These are phyloP conservation scores for Mustela erminea DNA, from an alignment of 2,797 vertebrate species.

Conservation along the genomic window DNA sequence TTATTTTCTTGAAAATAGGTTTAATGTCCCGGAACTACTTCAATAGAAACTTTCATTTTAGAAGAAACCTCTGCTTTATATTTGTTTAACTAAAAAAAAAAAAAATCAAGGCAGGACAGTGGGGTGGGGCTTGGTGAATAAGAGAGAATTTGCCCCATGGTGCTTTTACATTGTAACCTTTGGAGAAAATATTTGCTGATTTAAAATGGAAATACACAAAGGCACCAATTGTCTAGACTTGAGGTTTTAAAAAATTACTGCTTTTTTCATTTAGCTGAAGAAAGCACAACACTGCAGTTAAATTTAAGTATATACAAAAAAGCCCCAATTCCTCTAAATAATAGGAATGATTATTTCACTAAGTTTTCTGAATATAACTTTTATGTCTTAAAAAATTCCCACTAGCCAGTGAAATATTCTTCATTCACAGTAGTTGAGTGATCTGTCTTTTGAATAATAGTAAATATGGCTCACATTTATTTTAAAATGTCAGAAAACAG, in stretches of 20 bases:
- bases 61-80: neutral
- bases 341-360: neutral
- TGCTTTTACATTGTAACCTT: neutral
- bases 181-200: neutral
- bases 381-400: constrained; percentile 32
- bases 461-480: constrained; percentile 83
- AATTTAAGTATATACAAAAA: neutral
- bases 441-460: constrained; percentile 72
- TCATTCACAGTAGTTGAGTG: constrained; percentile 54
- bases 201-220: neutral
- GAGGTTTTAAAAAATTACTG: neutral
- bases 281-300: neutral
- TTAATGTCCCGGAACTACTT: neutral
- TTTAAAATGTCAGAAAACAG: constrained; percentile 78
- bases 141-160: no score
- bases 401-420: constrained; percentile 36
- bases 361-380: constrained; percentile 21
- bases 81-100: neutral
- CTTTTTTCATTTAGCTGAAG: neutral
- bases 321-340: neutral
- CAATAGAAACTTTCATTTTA: neutral
- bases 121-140: accelerated
- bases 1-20: neutral
- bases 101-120: neutral
- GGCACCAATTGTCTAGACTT: neutral